phyloP scores from a whole-genome alignment of 1,140 invertebrate genomes.

The Paramacrobiotus metropolitanus region DNA sequence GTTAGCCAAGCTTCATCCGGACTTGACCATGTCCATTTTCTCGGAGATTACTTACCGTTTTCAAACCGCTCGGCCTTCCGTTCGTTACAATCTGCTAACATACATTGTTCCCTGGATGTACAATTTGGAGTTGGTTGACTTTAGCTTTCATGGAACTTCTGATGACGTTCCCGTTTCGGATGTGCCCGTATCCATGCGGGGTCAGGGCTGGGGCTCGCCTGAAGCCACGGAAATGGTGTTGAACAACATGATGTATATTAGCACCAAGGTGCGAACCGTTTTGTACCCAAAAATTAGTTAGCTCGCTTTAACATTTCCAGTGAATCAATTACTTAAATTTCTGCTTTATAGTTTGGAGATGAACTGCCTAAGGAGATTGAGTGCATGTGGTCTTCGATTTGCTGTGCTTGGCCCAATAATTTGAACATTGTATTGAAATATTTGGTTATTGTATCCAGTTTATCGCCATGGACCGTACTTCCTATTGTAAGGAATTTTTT shows the following conservation, averaged over 20 bases:
- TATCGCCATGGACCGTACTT: conserved; percentile 73
- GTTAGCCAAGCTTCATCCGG: conserved; percentile 72
- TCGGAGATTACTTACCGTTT: conserved; percentile 91
- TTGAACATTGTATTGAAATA: conserved; percentile 91
- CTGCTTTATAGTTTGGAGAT: no score
- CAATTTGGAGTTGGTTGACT: conserved; percentile 94
- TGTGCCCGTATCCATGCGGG: conserved; percentile 24
- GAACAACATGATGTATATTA: not conserved
- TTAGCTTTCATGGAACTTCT: conserved; percentile 55
- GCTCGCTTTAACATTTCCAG: no score
- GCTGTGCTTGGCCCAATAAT: conserved; percentile 86
- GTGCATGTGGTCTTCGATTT: conserved; percentile 79
- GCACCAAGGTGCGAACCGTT: conserved; percentile 48
- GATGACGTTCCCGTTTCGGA: conserved; percentile 12
- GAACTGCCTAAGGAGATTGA: conserved; percentile 83
- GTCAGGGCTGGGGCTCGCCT: conserved; percentile 83
- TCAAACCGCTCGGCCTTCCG: conserved; percentile 72
- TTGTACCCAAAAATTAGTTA: conserved; percentile 93
- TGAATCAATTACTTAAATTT: no score
- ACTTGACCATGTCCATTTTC: conserved; percentile 96
- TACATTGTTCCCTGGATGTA: conserved; percentile 89
- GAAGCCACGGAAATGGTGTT: conserved; percentile 99
- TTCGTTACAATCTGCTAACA: conserved; percentile 61
- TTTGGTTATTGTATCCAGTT: conserved; percentile 78
- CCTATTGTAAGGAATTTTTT: no score